Percentiles rank a stretch among this genome's conserved stretches.
These are phyloP conservation scores for Crematogaster levior DNA, from an alignment of 2,888 invertebrate genomes.

Conservation along the genomic window DNA sequence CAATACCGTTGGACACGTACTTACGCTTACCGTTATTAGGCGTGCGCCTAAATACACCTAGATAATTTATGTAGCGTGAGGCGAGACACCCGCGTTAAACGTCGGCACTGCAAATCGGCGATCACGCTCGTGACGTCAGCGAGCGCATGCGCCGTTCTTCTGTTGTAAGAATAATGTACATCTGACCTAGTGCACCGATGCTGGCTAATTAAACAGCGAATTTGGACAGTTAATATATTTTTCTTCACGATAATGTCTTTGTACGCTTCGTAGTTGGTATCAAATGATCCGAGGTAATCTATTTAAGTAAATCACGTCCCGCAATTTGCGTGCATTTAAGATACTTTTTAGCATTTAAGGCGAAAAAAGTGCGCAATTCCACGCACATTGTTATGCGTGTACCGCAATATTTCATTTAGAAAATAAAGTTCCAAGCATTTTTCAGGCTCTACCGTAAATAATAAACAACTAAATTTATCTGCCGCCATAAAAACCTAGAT, in stretches of 20 bases:
- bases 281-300: not conserved
- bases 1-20: not conserved
- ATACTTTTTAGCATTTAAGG: not conserved
- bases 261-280: not conserved
- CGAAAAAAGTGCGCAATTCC: not conserved
- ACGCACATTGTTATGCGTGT: not conserved
- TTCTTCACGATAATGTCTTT: not conserved
- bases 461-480: not conserved
- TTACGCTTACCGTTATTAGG: not conserved
- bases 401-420: not conserved
- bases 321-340: not conserved
- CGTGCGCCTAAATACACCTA: not conserved
- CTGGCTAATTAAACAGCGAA: not conserved
- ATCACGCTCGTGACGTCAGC: slow-evolving; percentile 11
- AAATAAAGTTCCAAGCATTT: not conserved
- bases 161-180: not conserved
- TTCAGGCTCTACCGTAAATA: not conserved
- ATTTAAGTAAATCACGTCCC: not conserved
- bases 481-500: not conserved
- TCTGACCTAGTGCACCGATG: not conserved
- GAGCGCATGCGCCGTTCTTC: slow-evolving; percentile 3
- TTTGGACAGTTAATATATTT: not conserved
- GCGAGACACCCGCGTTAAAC: not conserved
- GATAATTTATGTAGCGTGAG: not conserved
- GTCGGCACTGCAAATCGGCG: slow-evolving; percentile 13